Evolutionary conservation across 2,113 vertebrate genomes (phyloP), one percentile per base, ranked within the genome.

Genomic region (Clarias batrachus): DNA sequence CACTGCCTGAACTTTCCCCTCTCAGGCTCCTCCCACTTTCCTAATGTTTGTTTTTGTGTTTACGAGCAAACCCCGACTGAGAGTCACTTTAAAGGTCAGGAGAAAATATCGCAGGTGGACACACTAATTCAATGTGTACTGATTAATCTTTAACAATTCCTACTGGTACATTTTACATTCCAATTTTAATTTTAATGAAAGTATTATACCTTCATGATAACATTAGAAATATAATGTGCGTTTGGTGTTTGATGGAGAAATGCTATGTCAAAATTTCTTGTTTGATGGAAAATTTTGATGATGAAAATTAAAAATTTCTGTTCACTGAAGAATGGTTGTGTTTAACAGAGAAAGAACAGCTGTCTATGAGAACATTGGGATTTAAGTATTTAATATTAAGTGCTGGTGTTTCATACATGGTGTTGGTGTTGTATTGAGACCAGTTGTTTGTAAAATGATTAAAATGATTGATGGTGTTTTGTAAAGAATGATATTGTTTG

Each of bases 1-100:
- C 91, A 90, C 91, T 91, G 91, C 87, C 89, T 92, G 89, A 93
- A 91, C 93, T 91, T 59, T 84, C 60, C 85, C 87, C 85, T 85
- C 52, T 14, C 14, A 14, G 30, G 74, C 77, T 78, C 68, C 79
- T 59, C 89, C 83, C 57, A 85, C 80, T 41, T 73, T 76, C 59
- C 17, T 16, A 82, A 56, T 76, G 59, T 52, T 66, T 68, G 83
- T 66, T 4, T 16, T 73, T 60, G 23, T 77, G n/a, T 77, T 76
- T 56, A 88, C 27, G 23, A 33, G 17, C 3, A 85, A 56, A 41
- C n/a, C n/a, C 54, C 23, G 66, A n/a, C 52, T 52, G 3, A 52
- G 41, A 19, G 41, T 54, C 33, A 52, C 57, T 62, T 60, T 84
- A 27, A 37, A 9, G 21, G 52, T 57, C 65, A 70, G 66, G 12